Conservation (phyloP, 2,797 vertebrate species). For the Tapera naevia region DNA sequence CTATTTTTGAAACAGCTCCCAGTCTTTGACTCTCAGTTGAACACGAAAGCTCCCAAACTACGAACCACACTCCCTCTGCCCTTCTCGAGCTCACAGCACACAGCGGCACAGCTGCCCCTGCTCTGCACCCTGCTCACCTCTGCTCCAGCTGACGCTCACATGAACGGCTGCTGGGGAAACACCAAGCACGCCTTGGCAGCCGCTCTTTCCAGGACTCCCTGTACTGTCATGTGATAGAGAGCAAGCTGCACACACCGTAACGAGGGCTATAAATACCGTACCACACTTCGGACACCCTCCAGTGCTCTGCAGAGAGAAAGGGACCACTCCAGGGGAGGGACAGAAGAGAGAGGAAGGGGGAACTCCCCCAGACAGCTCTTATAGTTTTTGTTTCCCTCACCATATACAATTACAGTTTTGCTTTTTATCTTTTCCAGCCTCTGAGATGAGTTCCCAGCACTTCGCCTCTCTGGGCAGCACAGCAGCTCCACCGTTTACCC, state of each 20-base stretch:
- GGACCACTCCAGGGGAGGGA: background rate
- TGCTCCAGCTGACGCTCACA: background rate
- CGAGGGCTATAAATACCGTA: background rate
- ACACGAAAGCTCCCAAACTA: background rate
- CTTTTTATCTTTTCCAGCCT: background rate
- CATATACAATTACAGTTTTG: background rate
- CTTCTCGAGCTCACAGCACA: fast-evolving
- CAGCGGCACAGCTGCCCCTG: background rate
- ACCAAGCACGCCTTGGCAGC: background rate
- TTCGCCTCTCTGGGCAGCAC: background rate
- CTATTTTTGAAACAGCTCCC: background rate
- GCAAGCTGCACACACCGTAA: fast-evolving
- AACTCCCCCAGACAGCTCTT: fast-evolving
- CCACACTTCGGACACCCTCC: background rate
- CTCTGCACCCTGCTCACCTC: background rate
- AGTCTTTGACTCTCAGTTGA: background rate
- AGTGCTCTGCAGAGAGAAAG: background rate
- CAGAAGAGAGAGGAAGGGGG: background rate
- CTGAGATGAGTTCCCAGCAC: background rate
- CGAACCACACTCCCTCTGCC: background rate
- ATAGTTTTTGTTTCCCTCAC: background rate
- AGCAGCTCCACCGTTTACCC: background rate
- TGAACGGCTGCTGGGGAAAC: background rate
- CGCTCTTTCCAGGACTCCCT: background rate
- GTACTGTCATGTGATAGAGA: background rate